These are phyloP conservation scores for Motacilla tschutschensis DNA, from an alignment of 2,113 vertebrate species.

Conservation along the genomic window DNA sequence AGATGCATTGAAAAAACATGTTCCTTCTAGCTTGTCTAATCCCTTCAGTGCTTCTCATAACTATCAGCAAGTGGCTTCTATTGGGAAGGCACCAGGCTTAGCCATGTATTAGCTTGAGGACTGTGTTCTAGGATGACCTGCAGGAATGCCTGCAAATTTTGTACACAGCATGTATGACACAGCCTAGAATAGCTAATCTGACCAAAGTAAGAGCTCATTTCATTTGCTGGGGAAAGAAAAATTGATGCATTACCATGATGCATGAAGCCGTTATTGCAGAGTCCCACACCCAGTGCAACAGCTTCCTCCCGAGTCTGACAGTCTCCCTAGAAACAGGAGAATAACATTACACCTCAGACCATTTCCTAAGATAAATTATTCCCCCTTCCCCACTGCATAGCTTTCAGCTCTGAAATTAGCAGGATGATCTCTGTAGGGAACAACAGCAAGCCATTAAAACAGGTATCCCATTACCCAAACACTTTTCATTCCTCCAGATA, in stretches of 20 bases:
- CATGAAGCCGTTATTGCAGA: constrained; percentile 98
- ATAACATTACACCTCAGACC: constrained; percentile 7
- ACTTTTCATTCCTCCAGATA: not conserved
- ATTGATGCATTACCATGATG: constrained; percentile 85
- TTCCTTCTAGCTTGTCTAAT: not conserved
- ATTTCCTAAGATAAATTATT: constrained; percentile 6
- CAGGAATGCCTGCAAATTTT: not conserved
- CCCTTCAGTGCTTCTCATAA: not conserved
- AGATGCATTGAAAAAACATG: not conserved
- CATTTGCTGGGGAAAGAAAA: not conserved
- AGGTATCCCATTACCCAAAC: not conserved
- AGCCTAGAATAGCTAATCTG: not conserved
- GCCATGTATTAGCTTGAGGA: not conserved
- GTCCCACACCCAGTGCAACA: constrained; percentile 90
- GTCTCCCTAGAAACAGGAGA: constrained; percentile 83
- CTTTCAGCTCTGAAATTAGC: constrained; percentile 24
- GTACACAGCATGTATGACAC: not conserved
- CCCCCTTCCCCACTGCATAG: not conserved
- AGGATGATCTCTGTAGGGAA: not conserved
- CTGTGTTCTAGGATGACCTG: not conserved
- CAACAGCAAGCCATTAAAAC: constrained; percentile 30
- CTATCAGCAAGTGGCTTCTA: not conserved
- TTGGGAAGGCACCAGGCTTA: not conserved
- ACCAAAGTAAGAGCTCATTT: not conserved
- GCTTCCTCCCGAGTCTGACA: constrained; percentile 94